A percentile compares a stretch with the other conserved stretches of the same genome.
These are phyloP conservation scores for Pollachius pollachius DNA, from an alignment of 2,113 vertebrate species.

Conservation along the genomic window DNA sequence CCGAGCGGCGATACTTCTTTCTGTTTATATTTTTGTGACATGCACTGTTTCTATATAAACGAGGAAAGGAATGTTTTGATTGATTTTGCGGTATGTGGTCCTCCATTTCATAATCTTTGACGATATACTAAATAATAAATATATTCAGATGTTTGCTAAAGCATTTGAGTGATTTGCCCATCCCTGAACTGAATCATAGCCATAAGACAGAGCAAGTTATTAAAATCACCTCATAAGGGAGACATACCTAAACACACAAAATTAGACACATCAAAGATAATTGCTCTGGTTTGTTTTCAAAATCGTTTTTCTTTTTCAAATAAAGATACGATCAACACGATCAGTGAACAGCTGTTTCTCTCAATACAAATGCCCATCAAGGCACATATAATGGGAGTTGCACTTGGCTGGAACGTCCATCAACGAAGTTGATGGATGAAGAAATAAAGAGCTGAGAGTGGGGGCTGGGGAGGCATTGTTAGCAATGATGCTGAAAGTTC, in stretches of 20 bases:
- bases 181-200: background rate
- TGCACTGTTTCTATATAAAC: conserved; percentile 72
- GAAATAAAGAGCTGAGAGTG: too few relatives aligned
- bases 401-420: too few relatives aligned
- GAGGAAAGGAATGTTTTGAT: conserved; percentile 63
- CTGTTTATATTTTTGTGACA: conserved; percentile 77
- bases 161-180: conserved; percentile 62
- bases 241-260: background rate
- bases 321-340: too few relatives aligned
- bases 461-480: too few relatives aligned
- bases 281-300: too few relatives aligned
- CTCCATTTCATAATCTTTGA: conserved; percentile 66
- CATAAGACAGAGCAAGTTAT: background rate
- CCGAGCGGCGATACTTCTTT: conserved; percentile 74
- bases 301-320: too few relatives aligned
- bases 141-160: conserved; percentile 74
- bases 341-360: too few relatives aligned
- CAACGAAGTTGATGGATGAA: too few relatives aligned
- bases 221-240: background rate
- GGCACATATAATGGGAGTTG: too few relatives aligned
- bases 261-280: too few relatives aligned
- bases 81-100: conserved; percentile 67
- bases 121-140: conserved; percentile 69
- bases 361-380: too few relatives aligned
- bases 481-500: too few relatives aligned